Evolutionary conservation across 2,113 vertebrate genomes (phyloP).

Genomic region (Bos indicus): DNA sequence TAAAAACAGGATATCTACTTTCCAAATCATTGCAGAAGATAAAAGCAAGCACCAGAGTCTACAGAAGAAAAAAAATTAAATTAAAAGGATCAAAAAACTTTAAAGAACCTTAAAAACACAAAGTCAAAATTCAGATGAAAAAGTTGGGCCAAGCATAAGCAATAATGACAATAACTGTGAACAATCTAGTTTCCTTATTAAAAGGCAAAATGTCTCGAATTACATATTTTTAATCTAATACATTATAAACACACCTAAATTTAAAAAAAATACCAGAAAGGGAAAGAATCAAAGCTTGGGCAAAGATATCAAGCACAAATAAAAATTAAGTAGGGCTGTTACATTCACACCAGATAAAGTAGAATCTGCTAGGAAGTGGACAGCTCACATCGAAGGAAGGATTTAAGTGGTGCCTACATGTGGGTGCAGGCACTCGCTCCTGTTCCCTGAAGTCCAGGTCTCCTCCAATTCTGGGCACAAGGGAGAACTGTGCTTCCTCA

Average conservation of each 20-base stretch:
- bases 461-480: neutral
- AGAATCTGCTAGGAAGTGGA: neutral
- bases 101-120: neutral
- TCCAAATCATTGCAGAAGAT: slow-evolving; percentile 24
- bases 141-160: neutral
- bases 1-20: slow-evolving; percentile 14
- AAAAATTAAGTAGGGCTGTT: neutral
- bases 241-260: neutral
- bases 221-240: neutral
- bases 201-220: neutral
- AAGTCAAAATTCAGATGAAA: neutral
- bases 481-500: neutral
- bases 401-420: fast-evolving
- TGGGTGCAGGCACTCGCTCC: fast-evolving
- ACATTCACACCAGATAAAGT: neutral
- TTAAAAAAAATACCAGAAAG: neutral
- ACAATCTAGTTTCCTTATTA: neutral
- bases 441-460: fast-evolving
- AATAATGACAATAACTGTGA: neutral
- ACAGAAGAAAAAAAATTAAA: neutral
- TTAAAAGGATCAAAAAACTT: neutral
- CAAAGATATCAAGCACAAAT: neutral
- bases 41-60: neutral
- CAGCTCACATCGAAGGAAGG: neutral
- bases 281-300: neutral